Evolutionary conservation across 1,140 invertebrate genomes (phyloP).

Genomic region (Brachionus rubens): DNA sequence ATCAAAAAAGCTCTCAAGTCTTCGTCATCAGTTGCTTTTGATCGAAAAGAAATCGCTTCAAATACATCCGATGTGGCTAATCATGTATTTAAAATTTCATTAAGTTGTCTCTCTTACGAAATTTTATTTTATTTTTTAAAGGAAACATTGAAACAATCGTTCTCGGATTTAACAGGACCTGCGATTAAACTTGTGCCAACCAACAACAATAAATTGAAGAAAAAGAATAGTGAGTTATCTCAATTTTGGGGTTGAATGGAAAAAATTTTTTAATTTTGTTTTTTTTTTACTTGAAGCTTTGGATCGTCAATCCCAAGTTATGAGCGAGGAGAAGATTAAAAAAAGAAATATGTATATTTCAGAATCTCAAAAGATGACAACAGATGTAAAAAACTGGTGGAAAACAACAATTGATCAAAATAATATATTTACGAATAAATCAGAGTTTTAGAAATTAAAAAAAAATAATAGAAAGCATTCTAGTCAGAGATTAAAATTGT

Average conservation of each 20-base stretch:
- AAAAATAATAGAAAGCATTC: too few species aligned
- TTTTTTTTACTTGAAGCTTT: constrained; percentile 3
- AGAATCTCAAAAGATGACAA: constrained; percentile 26
- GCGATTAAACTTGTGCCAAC: not conserved
- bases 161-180: not conserved
- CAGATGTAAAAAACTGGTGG: constrained; percentile 46
- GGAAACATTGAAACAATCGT: not conserved
- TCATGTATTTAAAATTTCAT: not conserved
- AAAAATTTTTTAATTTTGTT: not conserved
- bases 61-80: not conserved
- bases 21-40: not conserved
- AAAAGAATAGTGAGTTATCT: constrained; percentile 32
- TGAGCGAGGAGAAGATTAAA: constrained; percentile 24
- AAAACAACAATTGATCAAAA: constrained; percentile 20
- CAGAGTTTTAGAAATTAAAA: constrained; percentile 1
- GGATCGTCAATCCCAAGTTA: constrained; percentile 13
- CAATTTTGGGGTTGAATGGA: too few species aligned
- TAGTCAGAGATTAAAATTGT: too few species aligned
- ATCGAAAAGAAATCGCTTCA: not conserved
- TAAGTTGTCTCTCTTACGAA: not conserved
- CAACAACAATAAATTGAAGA: not conserved
- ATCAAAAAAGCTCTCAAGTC: not conserved
- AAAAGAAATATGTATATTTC: constrained; percentile 18
- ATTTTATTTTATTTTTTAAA: not conserved
- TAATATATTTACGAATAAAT: constrained; percentile 39